These are phyloP conservation scores for Leptobrachium leishanense DNA, from an alignment of 2,113 vertebrate species.

Conservation along the genomic window DNA sequence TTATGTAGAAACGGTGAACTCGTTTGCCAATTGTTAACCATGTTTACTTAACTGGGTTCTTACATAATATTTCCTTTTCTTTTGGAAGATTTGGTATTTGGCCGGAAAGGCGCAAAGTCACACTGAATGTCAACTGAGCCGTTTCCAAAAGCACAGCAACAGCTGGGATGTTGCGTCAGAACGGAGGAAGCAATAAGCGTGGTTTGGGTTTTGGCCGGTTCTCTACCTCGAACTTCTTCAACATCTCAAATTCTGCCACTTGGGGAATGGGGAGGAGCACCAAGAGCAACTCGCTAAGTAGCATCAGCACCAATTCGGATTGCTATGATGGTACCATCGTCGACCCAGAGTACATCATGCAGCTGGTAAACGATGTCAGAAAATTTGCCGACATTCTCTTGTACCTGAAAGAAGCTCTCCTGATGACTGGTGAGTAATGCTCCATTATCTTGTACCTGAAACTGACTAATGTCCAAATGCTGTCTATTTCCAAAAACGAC, in stretches of 20 bases:
- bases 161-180: slow-evolving; percentile 86
- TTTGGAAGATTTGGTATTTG: slow-evolving; percentile 55
- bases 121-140: slow-evolving; percentile 58
- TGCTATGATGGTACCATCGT: slow-evolving; percentile 70
- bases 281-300: slow-evolving; percentile 73
- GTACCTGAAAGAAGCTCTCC: slow-evolving; percentile 88
- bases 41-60: too few relatives aligned
- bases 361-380: slow-evolving; percentile 89
- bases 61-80: not conserved
- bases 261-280: slow-evolving; percentile 80
- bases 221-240: slow-evolving; percentile 70
- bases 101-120: slow-evolving; percentile 54
- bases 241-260: slow-evolving; percentile 68
- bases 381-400: slow-evolving; percentile 90
- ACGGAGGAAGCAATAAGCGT: slow-evolving; percentile 78
- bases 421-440: slow-evolving; percentile 75
- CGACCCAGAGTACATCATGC: slow-evolving; percentile 91
- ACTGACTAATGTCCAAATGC: too few relatives aligned
- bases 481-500: too few relatives aligned
- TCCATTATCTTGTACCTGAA: too few relatives aligned
- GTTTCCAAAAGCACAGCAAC: slow-evolving; percentile 60
- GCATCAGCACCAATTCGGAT: slow-evolving; percentile 71
- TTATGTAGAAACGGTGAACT: too few relatives aligned
- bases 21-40: too few relatives aligned
- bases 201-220: slow-evolving; percentile 72